phyloP scores from a whole-genome alignment of 2,113 vertebrate species.

The Noturus placidus region DNA sequence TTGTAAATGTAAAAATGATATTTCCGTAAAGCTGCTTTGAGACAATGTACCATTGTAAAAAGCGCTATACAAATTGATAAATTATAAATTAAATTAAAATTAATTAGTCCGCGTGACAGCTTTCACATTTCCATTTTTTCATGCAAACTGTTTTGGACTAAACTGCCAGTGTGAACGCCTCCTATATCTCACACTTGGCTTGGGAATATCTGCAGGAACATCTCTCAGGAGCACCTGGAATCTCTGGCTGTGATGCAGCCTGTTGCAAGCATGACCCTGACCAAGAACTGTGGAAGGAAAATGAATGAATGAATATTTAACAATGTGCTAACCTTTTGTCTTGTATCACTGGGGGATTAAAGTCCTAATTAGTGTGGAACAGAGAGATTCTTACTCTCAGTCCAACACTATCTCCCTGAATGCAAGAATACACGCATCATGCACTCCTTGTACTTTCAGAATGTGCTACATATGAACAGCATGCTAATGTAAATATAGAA shows the following conservation, averaged over 20 bases:
- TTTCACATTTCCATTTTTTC: too few relatives aligned
- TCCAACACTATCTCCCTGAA: neutral
- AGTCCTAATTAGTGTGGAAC: neutral
- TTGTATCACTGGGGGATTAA: neutral
- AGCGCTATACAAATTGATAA: too few relatives aligned
- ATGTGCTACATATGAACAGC: neutral
- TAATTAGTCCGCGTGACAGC: too few relatives aligned
- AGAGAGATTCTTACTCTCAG: neutral
- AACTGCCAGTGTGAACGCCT: too few relatives aligned
- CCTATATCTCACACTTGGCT: neutral
- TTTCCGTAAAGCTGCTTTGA: too few relatives aligned
- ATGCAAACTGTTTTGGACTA: too few relatives aligned
- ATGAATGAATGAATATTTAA: constrained; percentile 20
- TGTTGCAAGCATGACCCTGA: neutral
- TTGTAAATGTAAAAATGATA: too few relatives aligned
- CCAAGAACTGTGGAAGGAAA: neutral
- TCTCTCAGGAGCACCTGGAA: neutral
- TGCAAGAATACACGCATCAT: neutral
- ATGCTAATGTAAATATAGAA: neutral
- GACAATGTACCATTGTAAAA: too few relatives aligned
- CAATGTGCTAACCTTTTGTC: neutral
- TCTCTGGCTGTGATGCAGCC: neutral
- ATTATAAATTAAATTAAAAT: too few relatives aligned
- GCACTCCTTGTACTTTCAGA: neutral
- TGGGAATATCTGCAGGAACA: neutral